A percentile compares a stretch with the other conserved stretches of the same genome.
Conservation (phyloP, 2,113 vertebrate species). For the Elaphurus davidianus region DNA sequence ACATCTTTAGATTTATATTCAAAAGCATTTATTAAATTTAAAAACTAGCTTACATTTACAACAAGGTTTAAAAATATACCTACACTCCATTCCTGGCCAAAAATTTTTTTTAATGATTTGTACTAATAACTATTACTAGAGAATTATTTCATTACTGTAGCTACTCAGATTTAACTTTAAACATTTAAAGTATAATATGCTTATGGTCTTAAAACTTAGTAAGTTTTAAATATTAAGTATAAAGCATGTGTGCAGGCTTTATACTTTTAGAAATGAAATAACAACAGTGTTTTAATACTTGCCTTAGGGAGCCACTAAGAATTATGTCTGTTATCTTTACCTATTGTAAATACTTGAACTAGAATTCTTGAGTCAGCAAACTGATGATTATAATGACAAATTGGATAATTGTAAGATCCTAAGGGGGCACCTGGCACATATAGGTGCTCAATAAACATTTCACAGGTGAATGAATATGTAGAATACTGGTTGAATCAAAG, state of each 20-base stretch:
- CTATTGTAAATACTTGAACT: conserved; percentile 14
- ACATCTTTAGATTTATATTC: conserved; percentile 50
- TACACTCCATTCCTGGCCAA: conserved; percentile 27
- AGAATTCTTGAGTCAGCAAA: conserved; percentile 34
- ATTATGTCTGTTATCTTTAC: conserved; percentile 1
- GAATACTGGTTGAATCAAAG: not conserved
- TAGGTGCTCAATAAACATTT: conserved; percentile 67
- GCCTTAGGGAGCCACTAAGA: conserved; percentile 18
- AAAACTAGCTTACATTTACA: conserved; percentile 40
- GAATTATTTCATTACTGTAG: conserved; percentile 31
- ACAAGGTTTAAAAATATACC: conserved; percentile 29
- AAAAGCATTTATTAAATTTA: conserved; percentile 61
- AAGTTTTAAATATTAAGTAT: conserved; percentile 28
- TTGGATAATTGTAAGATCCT: not conserved
- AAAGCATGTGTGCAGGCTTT: not conserved
- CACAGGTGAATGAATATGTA: not conserved
- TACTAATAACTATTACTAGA: not conserved
- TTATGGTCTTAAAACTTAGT: not conserved
- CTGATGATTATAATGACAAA: not conserved
- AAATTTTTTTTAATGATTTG: conserved; percentile 37
- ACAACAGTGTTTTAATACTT: not conserved
- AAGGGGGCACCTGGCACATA: conserved; percentile 55
- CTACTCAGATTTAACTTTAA: conserved; percentile 25
- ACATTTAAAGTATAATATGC: conserved; percentile 6
- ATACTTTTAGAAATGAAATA: conserved; percentile 25